A percentile compares a stretch with the other conserved stretches of the same genome.
These are phyloP conservation scores for Tetragonula carbonaria DNA, from an alignment of 2,888 invertebrate genomes.

Conservation along the genomic window DNA sequence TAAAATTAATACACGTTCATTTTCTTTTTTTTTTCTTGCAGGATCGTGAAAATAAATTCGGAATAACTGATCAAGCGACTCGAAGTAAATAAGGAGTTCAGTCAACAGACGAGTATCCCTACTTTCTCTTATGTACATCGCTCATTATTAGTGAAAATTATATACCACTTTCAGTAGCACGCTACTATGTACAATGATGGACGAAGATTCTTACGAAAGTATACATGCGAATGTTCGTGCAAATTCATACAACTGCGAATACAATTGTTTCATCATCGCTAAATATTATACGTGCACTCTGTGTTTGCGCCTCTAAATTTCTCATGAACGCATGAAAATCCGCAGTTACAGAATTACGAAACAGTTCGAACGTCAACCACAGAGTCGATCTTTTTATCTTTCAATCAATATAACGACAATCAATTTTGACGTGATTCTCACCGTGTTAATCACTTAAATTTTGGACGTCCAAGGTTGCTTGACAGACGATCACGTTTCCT, in stretches of 20 bases:
- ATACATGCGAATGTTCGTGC: background rate
- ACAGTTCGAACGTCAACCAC: background rate
- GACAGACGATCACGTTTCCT: conserved; percentile 18
- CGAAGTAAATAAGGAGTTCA: background rate
- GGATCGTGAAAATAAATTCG: no score
- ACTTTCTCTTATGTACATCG: no score
- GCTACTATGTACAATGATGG: background rate
- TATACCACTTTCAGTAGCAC: no score
- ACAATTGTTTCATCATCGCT: background rate
- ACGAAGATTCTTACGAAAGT: background rate
- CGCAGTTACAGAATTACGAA: background rate
- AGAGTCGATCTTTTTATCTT: no score
- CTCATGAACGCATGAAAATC: background rate
- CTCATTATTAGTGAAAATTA: no score
- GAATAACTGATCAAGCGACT: background rate
- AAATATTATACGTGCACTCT: background rate
- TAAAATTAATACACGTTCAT: background rate
- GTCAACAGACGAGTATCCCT: background rate
- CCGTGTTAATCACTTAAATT: background rate
- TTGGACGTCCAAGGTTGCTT: background rate
- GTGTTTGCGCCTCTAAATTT: background rate
- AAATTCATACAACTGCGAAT: background rate
- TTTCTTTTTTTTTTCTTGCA: no score
- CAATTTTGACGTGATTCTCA: background rate
- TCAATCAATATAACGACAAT: background rate